A percentile compares a stretch with the other conserved stretches of the same genome.
Evolutionary conservation across 1,140 invertebrate species (phyloP).

Genomic region (Microplitis demolitor): DNA sequence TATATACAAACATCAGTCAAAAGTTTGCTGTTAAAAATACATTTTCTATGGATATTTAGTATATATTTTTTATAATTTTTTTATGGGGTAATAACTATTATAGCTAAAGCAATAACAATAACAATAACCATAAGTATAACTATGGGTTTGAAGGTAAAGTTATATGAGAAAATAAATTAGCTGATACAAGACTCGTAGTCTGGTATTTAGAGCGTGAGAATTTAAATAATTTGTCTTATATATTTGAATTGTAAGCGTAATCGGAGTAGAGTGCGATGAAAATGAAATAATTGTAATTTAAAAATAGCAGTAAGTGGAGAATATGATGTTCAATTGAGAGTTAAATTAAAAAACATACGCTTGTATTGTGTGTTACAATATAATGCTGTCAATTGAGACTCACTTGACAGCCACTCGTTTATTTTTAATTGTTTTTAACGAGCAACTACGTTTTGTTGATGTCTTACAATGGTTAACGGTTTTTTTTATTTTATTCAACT

Average conservation of each 20-base stretch:
- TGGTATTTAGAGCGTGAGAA: slow-evolving; percentile 11
- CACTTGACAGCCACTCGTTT: slow-evolving; percentile 29
- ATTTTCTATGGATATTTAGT: no score
- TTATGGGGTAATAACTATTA: no score
- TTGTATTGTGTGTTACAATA: background rate
- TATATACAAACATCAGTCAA: no score
- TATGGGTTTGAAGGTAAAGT: no score
- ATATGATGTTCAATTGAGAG: background rate
- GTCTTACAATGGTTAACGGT: slow-evolving; percentile 45
- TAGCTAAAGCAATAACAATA: no score
- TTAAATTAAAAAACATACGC: background rate
- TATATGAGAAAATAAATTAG: no score
- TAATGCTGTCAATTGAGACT: slow-evolving; percentile 42
- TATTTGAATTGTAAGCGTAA: background rate
- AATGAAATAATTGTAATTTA: background rate
- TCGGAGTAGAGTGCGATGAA: background rate
- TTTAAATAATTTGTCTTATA: background rate
- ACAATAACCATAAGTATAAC: no score
- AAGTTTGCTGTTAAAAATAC: no score
- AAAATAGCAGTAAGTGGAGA: no score
- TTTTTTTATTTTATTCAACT: background rate
- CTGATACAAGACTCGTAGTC: background rate
- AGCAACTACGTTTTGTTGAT: slow-evolving; percentile 28
- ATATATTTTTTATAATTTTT: no score
- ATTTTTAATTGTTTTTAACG: slow-evolving; percentile 50